These are phyloP conservation scores for Momotus momota DNA, from an alignment of 2,797 vertebrate genomes.

Conservation along the genomic window DNA sequence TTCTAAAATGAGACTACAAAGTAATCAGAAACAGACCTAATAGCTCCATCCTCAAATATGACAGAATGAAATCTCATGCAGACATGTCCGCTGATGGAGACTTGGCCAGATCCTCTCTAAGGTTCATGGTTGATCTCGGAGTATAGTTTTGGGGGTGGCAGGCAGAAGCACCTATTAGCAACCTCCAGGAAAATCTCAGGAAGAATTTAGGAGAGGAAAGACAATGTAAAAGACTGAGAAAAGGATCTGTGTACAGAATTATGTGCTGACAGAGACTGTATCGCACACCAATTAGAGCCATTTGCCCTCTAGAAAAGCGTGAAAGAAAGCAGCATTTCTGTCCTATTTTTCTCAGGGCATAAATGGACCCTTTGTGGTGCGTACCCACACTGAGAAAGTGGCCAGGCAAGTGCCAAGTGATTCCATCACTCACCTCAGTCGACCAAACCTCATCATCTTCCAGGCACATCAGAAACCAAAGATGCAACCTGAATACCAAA, in stretches of 20 bases:
- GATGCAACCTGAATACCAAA: conserved; percentile 1
- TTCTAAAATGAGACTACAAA: conserved; percentile 22
- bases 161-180: background rate
- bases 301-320: background rate
- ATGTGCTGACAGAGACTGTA: background rate
- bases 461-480: conserved; percentile 11
- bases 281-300: background rate
- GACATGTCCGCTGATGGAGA: background rate
- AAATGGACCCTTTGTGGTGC: background rate
- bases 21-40: conserved; percentile 18
- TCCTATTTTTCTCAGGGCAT: background rate
- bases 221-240: background rate
- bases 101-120: background rate
- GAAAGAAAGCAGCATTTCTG: background rate
- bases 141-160: background rate
- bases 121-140: background rate
- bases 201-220: background rate
- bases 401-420: background rate
- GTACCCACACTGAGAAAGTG: background rate
- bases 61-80: background rate
- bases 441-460: background rate
- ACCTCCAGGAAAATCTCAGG: background rate
- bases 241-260: background rate
- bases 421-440: background rate
- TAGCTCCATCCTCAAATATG: background rate